These are phyloP conservation scores for Sebastes iracundus DNA, from an alignment of 2,797 vertebrate species.

Conservation along the genomic window DNA sequence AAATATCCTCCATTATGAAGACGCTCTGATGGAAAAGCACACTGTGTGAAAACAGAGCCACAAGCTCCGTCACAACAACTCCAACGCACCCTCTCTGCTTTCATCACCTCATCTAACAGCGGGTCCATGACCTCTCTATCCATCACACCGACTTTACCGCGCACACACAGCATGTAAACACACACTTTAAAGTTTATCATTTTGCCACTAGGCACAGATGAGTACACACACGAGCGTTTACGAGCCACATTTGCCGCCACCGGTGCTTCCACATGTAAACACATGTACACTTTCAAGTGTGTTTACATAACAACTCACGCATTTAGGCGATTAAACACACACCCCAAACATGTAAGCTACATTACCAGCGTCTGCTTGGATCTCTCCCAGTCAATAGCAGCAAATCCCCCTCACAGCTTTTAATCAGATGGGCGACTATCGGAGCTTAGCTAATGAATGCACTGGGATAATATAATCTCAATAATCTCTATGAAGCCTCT, in stretches of 20 bases:
- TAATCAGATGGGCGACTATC: conserved; percentile 75
- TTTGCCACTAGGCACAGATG: background rate
- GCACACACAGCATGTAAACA: background rate
- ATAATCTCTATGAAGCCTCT: conserved; percentile 75
- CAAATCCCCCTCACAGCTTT: conserved; percentile 64
- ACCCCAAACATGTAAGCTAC: conserved; percentile 6
- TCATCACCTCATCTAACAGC: conserved; percentile 11
- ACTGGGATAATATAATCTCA: conserved; percentile 76
- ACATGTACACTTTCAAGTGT: background rate
- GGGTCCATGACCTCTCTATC: conserved; percentile 5
- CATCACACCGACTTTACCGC: background rate
- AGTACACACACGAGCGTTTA: background rate
- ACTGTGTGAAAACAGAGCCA: background rate
- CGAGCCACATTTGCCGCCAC: background rate
- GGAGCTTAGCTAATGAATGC: conserved; percentile 79
- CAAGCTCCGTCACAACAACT: background rate
- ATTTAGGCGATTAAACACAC: conserved; percentile 22
- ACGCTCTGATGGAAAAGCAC: background rate
- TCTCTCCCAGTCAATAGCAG: conserved; percentile 62
- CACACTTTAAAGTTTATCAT: background rate
- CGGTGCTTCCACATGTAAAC: conserved; percentile 10
- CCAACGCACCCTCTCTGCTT: background rate
- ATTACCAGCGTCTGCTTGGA: conserved; percentile 30
- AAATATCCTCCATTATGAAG: conserved; percentile 2
- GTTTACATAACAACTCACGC: conserved; percentile 5